A percentile compares a stretch with the other conserved stretches of the same genome.
Conservation (phyloP, 1,140 invertebrate species). For the Phenacoccus solenopsis region DNA sequence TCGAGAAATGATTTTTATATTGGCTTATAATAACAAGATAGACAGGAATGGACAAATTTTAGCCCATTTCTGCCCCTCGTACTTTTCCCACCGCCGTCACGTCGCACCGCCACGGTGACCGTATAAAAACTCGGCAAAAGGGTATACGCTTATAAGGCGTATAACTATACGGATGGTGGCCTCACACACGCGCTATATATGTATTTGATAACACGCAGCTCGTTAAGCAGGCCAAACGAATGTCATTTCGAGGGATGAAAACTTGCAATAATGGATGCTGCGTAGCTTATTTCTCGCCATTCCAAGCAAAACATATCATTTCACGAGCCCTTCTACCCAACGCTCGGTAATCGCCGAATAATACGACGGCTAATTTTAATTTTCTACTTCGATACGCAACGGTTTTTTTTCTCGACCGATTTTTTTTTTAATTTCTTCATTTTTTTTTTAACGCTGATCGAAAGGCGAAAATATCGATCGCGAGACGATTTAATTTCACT, state of each 20-base stretch:
- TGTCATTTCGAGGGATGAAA: not conserved
- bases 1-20: not conserved
- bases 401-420: not conserved
- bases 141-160: no score
- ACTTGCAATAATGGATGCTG: not conserved
- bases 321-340: not conserved
- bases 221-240: conserved; percentile 1
- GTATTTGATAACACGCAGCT: not conserved
- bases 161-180: no score
- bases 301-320: not conserved
- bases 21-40: not conserved
- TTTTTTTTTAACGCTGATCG: no score
- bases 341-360: not conserved
- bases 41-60: not conserved
- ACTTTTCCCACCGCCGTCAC: no score
- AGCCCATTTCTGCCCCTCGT: not conserved
- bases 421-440: not conserved
- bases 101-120: no score
- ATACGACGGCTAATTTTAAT: not conserved
- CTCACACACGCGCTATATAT: no score
- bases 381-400: not conserved
- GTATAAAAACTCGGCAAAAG: not conserved
- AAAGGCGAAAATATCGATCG: no score
- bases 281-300: not conserved
- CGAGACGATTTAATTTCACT: no score